Evolutionary conservation across 2,888 invertebrate genomes (phyloP).

Genomic region (Norana najaformis): DNA sequence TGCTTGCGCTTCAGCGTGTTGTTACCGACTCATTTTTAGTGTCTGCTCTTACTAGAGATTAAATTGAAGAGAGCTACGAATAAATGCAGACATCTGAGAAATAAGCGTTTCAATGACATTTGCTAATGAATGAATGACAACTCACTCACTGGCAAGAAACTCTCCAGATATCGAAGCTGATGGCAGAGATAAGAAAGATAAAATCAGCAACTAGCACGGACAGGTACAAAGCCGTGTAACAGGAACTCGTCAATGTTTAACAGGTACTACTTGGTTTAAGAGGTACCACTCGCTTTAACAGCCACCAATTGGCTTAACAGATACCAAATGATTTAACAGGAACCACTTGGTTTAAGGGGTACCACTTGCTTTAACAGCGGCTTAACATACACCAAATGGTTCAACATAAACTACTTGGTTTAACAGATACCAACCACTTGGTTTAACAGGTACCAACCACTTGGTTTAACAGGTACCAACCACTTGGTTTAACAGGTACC

Average conservation of each 20-base stretch:
- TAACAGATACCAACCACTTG: not conserved
- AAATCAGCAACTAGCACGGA: not conserved
- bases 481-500: not conserved
- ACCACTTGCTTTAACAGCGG: not conserved
- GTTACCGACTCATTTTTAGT: too few relatives aligned
- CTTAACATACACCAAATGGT: too few relatives aligned
- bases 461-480: not conserved
- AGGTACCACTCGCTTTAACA: not conserved
- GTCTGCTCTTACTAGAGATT: not conserved
- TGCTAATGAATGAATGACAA: not conserved
- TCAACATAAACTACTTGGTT: not conserved
- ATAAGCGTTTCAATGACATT: not conserved
- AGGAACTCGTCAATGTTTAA: not conserved
- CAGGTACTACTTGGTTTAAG: not conserved
- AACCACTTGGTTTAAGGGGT: not conserved
- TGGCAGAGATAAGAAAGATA: constrained; percentile 6
- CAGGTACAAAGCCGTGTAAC: not conserved
- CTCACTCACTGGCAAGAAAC: not conserved
- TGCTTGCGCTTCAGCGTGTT: too few relatives aligned
- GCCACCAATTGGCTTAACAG: not conserved
- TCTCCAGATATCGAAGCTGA: not conserved
- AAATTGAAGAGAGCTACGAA: too few relatives aligned
- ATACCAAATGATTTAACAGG: not conserved
- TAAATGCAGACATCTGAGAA: not conserved
- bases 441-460: not conserved